Base-by-base conservation (phyloP, 2,113 vertebrate species). In the Petrocephalus zakoni region DNA sequence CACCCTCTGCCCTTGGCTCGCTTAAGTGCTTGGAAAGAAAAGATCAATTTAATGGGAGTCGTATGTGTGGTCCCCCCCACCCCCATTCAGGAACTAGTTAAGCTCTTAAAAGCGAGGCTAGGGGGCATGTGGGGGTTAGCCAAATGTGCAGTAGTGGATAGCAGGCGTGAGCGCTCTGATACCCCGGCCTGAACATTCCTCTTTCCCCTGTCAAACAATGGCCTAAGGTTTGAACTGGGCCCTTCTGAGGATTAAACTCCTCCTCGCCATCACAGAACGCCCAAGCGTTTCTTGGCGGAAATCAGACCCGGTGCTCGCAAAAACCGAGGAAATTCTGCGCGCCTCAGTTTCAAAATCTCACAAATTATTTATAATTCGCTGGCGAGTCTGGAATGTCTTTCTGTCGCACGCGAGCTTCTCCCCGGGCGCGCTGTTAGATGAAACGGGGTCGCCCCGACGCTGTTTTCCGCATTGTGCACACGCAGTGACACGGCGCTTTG, bases 51-150 rank as follows among this genome's bases (percentile, higher is more conserved):
- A 93, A 93, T 90, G 81, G 49, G 88, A 93, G 91, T 91, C 92
- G 91, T 90, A 78, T 92, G 92, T 92, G 91, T 89, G 91, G 93
- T 92, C 89, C 53, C 87, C 87, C 92, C 92, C 92, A 91, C 92
- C 91, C 90, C 93, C 90, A 89, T 75, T 51, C 90, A 93, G 89
- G 91, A 94, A 94, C 92, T 93, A 94, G 92, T 90, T 92, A 94
- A 94, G 91, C 92, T 93, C 92, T 93, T 94, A 91, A 95, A 93
- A 94, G 92, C 90, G 92, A 89, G 91, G 93, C 93, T 94, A 87
- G 91, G 92, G 93, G 94, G 88, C 88, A 91, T 56, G 88, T 85
- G 91, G 91, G 90, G 90, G 90, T 78, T 91, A 89, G 91, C 90
- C 89, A 90, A 93, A 92, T 91, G 91, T 91, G 90, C 90, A 92